phyloP scores from a whole-genome alignment of 2,888 invertebrate species.

The Trachelus troglodyta region DNA sequence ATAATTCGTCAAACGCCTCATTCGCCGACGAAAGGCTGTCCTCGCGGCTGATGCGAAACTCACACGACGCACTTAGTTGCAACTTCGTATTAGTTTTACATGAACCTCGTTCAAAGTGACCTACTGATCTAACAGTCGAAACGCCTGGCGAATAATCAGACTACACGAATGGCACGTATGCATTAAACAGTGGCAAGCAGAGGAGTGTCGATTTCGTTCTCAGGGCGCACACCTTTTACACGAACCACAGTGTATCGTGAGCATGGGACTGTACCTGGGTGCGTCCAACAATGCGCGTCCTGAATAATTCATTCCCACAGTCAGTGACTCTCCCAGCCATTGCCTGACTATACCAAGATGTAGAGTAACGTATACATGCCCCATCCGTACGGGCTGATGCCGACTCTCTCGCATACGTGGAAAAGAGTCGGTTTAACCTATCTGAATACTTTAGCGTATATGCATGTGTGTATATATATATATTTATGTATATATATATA shows the following conservation, averaged over 20 bases:
- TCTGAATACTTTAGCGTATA: background rate
- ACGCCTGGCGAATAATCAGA: background rate
- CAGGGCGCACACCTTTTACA: constrained; percentile 43
- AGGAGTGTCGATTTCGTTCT: constrained; percentile 50
- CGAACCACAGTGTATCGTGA: background rate
- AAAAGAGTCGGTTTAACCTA: background rate
- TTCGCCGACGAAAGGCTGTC: background rate
- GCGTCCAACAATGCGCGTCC: constrained; percentile 59
- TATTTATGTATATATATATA: no score
- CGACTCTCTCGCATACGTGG: background rate
- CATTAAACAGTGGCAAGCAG: background rate
- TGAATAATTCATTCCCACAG: constrained; percentile 58
- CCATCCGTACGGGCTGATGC: background rate
- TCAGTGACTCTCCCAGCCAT: background rate
- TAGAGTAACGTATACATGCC: background rate
- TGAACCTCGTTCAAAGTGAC: background rate
- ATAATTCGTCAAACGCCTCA: background rate
- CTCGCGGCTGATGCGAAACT: background rate
- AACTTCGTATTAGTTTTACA: background rate
- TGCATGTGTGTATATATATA: no score
- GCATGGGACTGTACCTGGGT: constrained; percentile 50
- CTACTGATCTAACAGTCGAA: background rate
- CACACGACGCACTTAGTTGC: background rate
- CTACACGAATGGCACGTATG: background rate
- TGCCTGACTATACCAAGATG: background rate